Conservation (phyloP, 2,797 vertebrate species). For the Prionace glauca region DNA sequence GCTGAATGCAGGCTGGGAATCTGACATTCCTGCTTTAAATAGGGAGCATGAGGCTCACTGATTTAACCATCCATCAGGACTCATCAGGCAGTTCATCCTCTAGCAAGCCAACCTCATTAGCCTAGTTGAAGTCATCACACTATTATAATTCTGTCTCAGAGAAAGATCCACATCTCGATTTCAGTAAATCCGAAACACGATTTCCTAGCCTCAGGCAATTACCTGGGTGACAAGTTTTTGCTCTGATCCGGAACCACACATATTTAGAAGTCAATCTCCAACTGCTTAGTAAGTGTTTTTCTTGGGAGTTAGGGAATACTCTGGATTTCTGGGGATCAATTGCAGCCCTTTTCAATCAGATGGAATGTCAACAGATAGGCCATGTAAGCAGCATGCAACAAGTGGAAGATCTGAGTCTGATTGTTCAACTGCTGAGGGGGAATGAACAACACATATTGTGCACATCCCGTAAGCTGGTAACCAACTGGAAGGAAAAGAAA, state of each 20-base stretch:
- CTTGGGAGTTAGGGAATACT: not conserved
- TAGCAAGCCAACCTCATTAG: no score
- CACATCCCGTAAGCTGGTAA: not conserved
- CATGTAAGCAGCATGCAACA: not conserved
- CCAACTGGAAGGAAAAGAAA: not conserved
- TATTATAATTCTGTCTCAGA: not conserved
- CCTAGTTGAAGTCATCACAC: no score
- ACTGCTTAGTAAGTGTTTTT: not conserved
- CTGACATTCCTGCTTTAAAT: no score
- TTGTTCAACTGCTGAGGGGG: not conserved
- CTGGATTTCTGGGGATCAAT: not conserved
- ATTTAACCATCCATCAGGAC: no score
- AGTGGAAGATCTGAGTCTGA: not conserved
- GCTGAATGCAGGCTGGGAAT: no score
- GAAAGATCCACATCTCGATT: not conserved
- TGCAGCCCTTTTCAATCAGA: not conserved
- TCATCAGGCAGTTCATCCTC: no score
- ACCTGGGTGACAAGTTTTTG: not conserved
- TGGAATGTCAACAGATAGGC: not conserved
- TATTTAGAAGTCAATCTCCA: not conserved
- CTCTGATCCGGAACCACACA: not conserved
- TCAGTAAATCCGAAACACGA: not conserved
- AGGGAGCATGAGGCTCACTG: no score
- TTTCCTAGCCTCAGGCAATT: not conserved
- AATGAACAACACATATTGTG: not conserved